These are phyloP conservation scores for Sebastes matsubarae DNA, from an alignment of 2,797 vertebrate genomes.

Conservation along the genomic window DNA sequence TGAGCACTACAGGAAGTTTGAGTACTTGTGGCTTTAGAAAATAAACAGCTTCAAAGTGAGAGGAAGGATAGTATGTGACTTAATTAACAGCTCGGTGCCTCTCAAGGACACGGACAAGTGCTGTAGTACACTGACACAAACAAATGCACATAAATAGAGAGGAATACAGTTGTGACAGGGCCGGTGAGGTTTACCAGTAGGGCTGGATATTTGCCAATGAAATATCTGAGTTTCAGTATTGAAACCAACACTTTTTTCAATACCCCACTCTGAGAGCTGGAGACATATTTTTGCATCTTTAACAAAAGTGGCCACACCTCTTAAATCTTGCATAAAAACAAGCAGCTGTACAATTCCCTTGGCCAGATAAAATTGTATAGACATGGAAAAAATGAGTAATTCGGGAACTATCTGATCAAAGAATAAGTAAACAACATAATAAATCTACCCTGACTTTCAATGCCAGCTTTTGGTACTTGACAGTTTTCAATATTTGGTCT, in stretches of 20 bases:
- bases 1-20: not conserved
- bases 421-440: not conserved
- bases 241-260: not conserved
- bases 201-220: not conserved
- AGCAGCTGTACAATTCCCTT: not conserved
- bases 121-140: not conserved
- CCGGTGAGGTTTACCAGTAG: not conserved
- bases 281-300: not conserved
- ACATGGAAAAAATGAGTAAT: not conserved
- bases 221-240: not conserved
- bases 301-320: not conserved
- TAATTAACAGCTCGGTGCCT: not conserved
- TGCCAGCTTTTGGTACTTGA: not conserved
- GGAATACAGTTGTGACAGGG: not conserved
- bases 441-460: not conserved
- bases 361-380: not conserved
- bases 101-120: not conserved
- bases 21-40: slow-evolving; percentile 6
- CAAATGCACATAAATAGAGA: not conserved
- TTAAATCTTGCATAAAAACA: not conserved
- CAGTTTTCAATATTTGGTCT: not conserved
- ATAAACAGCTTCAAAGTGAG: not conserved
- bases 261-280: not conserved
- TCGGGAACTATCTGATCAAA: not conserved
- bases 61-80: not conserved